Base-by-base conservation (phyloP, 2,797 vertebrate species). In the Halcyon leucocephala region DNA sequence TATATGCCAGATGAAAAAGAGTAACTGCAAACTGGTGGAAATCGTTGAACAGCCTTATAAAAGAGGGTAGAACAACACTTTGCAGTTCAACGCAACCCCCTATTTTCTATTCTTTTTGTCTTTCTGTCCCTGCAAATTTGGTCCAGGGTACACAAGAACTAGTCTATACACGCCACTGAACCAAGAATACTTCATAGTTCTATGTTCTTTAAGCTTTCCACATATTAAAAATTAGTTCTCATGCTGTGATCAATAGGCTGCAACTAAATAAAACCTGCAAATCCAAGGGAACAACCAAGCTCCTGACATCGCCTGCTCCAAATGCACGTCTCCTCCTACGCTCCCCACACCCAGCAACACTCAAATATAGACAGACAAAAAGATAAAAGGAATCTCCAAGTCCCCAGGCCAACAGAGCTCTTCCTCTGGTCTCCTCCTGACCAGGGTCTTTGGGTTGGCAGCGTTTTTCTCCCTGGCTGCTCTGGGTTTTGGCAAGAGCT, bases 401-500 rank as follows among this genome's bases (percentile, higher is more conserved):
- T 6, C 33, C 14, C 7, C 16, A 78, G 35, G 57, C 26, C 61
- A 85, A 52, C 6, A 51, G 35, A 89, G 74, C 80, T 87, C 78
- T 39, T 92, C 33, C 41, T 66, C 52, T 61, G 37, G 35, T 92
- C n/a, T 90, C 66, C 55, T 70, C 52, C 78, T 52, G 29, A 71
- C 19, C 28, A 33, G 9, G 6, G 7, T 37, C 64, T 89, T 79
- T 21, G 39, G 4, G 31, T 49, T 85, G 73, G 48, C 55, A 81
- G 61, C 2, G 1, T 48, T 86, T 91, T 89, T 52, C 24, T 70
- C 85, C 67, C 82, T 57, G 52, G 66, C 39, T 10, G 8, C 22
- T 76, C 65, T 69, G 82, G 72, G 60, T 86, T 90, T 90, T 93
- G 80, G 86, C 81, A 86, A 73, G 64, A 86, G 55, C 29, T 80